A percentile compares a stretch with the other conserved stretches of the same genome.
These are phyloP conservation scores for Zaprionus lachaisei DNA, from an alignment of 1,140 invertebrate species.

Conservation along the genomic window DNA sequence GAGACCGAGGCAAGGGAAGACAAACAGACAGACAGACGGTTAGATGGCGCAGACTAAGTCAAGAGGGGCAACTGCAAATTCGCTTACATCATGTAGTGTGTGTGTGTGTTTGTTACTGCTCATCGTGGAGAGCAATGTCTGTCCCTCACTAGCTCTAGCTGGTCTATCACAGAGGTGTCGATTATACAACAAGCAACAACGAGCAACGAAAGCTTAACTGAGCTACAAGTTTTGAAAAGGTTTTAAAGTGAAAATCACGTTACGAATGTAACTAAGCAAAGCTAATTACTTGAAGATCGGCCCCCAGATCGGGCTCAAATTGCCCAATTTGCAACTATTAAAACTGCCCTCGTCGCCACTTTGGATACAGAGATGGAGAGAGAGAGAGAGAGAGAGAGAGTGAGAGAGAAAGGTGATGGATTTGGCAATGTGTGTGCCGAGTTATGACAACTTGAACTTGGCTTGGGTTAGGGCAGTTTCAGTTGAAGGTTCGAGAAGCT, in stretches of 20 bases:
- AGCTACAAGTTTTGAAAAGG: conserved; percentile 1
- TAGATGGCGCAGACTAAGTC: conserved; percentile 18
- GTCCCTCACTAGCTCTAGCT: neutral
- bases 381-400: neutral
- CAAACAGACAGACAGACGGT: neutral
- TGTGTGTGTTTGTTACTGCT: conserved; percentile 5
- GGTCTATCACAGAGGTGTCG: conserved; percentile 39
- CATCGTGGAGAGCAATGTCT: conserved; percentile 19
- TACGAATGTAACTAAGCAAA: conserved; percentile 17
- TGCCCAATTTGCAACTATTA: conserved; percentile 14
- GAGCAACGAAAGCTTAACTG: conserved; percentile 13
- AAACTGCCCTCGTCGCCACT: conserved; percentile 9
- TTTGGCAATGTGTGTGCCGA: neutral
- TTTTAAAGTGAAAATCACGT: conserved; percentile 24
- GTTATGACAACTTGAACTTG: conserved; percentile 4
- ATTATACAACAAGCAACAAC: neutral
- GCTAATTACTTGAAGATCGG: conserved; percentile 23
- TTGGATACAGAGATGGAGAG: too few species aligned
- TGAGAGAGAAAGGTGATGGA: neutral
- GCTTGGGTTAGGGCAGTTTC: neutral
- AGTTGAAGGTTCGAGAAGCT: neutral
- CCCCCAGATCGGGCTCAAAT: neutral
- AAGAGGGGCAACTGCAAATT: conserved; percentile 29
- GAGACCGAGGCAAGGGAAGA: neutral
- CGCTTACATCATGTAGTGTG: conserved; percentile 33